Evolutionary conservation across 2,113 vertebrate genomes (phyloP).

Genomic region (Oreochromis niloticus): DNA sequence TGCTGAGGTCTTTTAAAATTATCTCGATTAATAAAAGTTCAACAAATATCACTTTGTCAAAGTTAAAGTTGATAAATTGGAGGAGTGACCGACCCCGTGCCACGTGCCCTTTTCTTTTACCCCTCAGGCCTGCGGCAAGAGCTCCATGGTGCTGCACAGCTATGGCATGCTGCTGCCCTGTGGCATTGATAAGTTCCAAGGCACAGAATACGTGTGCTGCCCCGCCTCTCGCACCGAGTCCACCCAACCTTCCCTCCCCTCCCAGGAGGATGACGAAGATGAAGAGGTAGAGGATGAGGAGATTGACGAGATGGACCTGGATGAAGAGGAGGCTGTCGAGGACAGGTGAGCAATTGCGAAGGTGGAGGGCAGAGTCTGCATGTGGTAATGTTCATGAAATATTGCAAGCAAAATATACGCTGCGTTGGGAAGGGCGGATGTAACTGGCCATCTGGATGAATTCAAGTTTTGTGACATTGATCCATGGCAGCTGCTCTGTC

Average conservation of each 20-base stretch:
- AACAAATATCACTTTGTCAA: background rate
- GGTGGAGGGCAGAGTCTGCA: background rate
- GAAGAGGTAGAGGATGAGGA: slow-evolving; percentile 70
- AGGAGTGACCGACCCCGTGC: background rate
- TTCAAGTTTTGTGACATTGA: slow-evolving; percentile 44
- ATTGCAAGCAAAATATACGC: background rate
- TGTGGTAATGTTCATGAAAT: background rate
- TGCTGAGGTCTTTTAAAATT: background rate
- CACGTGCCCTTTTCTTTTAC: background rate
- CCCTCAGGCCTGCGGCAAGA: slow-evolving; percentile 82
- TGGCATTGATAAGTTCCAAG: slow-evolving; percentile 87
- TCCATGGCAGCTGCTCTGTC: slow-evolving; percentile 40
- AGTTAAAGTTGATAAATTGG: background rate
- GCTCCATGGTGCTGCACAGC: slow-evolving; percentile 84
- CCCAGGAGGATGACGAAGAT: slow-evolving; percentile 76
- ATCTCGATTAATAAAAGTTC: background rate
- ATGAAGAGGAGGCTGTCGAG: slow-evolving; percentile 21
- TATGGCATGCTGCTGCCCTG: slow-evolving; percentile 95
- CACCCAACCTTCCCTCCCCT: slow-evolving; percentile 43
- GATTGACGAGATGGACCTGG: slow-evolving; percentile 37
- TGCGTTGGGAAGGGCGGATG: background rate
- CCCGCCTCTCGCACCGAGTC: slow-evolving; percentile 74
- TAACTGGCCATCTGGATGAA: slow-evolving; percentile 44
- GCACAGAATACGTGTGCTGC: slow-evolving; percentile 94
- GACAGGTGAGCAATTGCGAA: slow-evolving; percentile 25